Conservation (phyloP, 2,888 invertebrate species). For the Microdon myrmicae region DNA sequence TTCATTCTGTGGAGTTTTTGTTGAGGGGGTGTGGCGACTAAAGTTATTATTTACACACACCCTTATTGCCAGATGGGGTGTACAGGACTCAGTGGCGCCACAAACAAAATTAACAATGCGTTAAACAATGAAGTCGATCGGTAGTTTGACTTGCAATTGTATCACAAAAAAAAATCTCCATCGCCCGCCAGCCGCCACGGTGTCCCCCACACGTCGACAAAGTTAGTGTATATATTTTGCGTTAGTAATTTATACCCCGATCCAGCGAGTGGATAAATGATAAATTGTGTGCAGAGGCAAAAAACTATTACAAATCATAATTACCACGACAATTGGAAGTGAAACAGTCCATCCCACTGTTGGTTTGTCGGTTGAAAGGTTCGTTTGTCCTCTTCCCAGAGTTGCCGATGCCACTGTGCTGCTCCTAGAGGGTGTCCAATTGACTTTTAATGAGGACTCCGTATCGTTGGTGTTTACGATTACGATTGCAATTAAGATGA, state of each 20-base stretch:
- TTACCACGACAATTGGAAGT: constrained; percentile 49
- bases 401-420: constrained; percentile 30
- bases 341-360: constrained; percentile 21
- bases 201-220: constrained; percentile 18
- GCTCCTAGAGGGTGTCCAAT: constrained; percentile 34
- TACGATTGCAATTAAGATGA: constrained; percentile 46
- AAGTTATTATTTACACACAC: constrained; percentile 9
- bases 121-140: constrained; percentile 45
- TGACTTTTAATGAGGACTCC: constrained; percentile 49
- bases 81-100: constrained; percentile 45
- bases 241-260: constrained; percentile 35
- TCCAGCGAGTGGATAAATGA: constrained; percentile 7
- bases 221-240: constrained; percentile 46
- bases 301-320: constrained; percentile 32
- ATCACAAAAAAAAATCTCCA: constrained; percentile 2
- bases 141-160: constrained; percentile 29
- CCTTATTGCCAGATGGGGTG: constrained; percentile 23
- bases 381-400: neutral
- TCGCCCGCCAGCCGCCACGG: neutral
- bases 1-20: too few relatives aligned
- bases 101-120: constrained; percentile 13
- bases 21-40: neutral
- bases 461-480: constrained; percentile 47
- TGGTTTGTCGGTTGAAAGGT: neutral
- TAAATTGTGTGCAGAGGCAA: constrained; percentile 14